Evolutionary conservation across 2,797 vertebrate species (phyloP).

Genomic region (Anguilla obscura): DNA sequence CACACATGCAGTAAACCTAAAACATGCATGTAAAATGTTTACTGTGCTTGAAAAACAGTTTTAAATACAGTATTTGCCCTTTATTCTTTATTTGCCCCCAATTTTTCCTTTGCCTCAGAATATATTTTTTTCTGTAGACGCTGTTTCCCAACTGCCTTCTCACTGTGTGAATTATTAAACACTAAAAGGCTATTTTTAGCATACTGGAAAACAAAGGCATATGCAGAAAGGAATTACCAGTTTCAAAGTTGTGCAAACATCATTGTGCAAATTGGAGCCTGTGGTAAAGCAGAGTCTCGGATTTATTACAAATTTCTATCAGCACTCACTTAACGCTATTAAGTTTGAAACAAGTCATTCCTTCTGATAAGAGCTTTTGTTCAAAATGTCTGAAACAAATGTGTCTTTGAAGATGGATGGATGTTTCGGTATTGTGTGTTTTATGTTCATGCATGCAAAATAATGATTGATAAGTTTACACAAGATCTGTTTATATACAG

Average conservation of each 20-base stretch:
- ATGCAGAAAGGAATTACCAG: neutral
- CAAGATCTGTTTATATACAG: too few relatives aligned
- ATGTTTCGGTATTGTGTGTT: too few relatives aligned
- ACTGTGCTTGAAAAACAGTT: neutral
- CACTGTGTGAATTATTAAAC: slow-evolving; percentile 10
- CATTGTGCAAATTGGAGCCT: slow-evolving; percentile 38
- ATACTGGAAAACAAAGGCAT: slow-evolving; percentile 8
- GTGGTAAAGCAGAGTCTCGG: slow-evolving; percentile 34
- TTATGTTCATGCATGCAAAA: too few relatives aligned
- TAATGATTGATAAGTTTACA: too few relatives aligned
- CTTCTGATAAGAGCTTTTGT: slow-evolving; percentile 65
- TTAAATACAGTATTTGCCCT: neutral
- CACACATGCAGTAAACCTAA: neutral
- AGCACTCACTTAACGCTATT: slow-evolving; percentile 40
- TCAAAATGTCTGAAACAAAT: slow-evolving; percentile 60
- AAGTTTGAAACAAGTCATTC: slow-evolving; percentile 49
- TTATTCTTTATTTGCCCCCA: neutral
- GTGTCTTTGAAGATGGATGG: slow-evolving; percentile 67
- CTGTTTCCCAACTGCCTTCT: neutral
- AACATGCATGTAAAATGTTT: neutral
- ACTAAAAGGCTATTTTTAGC: neutral
- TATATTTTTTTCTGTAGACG: neutral
- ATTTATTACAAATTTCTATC: slow-evolving; percentile 51
- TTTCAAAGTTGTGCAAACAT: slow-evolving; percentile 47
- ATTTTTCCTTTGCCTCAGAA: neutral